Evolutionary conservation across 2,113 vertebrate species (phyloP).

Genomic region (Promerops cafer): DNA sequence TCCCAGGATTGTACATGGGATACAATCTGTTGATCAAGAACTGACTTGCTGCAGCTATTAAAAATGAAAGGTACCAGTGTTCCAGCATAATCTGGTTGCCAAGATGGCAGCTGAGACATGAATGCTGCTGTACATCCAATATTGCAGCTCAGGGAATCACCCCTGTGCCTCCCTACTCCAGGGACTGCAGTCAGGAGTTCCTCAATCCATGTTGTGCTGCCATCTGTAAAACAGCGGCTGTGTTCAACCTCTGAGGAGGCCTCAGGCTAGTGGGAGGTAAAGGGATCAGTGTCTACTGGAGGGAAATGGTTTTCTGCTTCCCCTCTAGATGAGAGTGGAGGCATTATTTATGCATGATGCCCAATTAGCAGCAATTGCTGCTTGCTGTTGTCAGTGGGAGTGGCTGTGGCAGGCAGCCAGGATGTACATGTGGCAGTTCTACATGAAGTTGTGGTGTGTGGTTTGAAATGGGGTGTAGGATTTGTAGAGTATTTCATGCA

Average conservation of each 20-base stretch:
- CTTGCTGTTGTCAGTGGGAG: neutral
- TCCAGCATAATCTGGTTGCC: neutral
- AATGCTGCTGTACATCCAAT: rapidly evolving
- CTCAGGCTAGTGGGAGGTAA: neutral
- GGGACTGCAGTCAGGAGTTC: neutral
- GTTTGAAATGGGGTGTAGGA: neutral
- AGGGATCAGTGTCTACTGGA: neutral
- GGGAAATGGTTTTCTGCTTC: constrained; percentile 8
- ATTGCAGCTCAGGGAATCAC: neutral
- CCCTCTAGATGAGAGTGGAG: neutral
- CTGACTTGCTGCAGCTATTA: neutral
- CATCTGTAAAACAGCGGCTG: neutral
- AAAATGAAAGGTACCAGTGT: neutral
- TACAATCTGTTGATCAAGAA: constrained; percentile 19
- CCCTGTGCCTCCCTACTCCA: neutral
- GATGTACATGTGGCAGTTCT: neutral
- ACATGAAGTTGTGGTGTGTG: neutral
- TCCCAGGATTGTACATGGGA: neutral
- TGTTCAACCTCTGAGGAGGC: neutral
- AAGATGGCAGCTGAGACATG: neutral
- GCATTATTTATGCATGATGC: constrained; percentile 48
- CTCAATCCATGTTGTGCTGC: neutral
- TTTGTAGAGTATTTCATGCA: neutral
- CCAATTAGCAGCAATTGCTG: constrained; percentile 49
- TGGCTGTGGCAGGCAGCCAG: constrained; percentile 36